These are phyloP conservation scores for Cyprinus carpio DNA, from an alignment of 2,113 vertebrate genomes.

Conservation along the genomic window DNA sequence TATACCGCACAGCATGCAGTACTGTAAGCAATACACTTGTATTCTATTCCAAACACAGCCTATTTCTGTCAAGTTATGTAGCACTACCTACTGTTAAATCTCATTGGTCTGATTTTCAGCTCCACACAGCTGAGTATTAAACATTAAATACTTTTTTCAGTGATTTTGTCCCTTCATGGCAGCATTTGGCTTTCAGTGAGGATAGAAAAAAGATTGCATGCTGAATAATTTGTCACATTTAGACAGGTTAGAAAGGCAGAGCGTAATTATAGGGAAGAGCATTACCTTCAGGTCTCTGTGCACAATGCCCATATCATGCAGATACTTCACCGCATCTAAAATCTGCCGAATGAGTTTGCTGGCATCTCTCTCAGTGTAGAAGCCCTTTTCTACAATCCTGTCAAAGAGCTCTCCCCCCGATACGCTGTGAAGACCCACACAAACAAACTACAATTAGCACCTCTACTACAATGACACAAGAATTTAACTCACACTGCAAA, in stretches of 20 bases:
- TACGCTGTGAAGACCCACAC: constrained; percentile 73
- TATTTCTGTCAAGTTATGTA: not conserved
- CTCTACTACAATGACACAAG: not conserved
- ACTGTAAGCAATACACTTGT: not conserved
- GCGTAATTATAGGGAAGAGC: not conserved
- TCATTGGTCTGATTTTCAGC: not conserved
- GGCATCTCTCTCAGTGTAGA: constrained; percentile 96
- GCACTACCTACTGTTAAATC: not conserved
- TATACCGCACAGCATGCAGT: not conserved
- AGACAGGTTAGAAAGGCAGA: not conserved
- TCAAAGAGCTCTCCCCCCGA: constrained; percentile 96
- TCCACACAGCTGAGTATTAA: constrained; percentile 16
- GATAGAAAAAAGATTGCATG: not conserved
- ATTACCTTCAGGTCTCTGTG: constrained; percentile 95
- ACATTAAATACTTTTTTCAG: constrained; percentile 1
- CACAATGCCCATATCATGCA: constrained; percentile 93
- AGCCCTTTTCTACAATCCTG: constrained; percentile 97
- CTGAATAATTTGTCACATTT: constrained; percentile 6
- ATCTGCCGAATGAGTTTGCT: constrained; percentile 96
- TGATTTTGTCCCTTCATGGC: not conserved
- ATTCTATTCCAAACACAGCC: not conserved
- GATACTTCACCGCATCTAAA: constrained; percentile 93
- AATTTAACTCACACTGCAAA: not conserved
- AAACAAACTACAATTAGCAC: constrained; percentile 2
- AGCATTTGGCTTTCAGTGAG: constrained; percentile 2